Base-by-base conservation (phyloP, 23 tunicate genomes). In the Styela clava region DNA sequence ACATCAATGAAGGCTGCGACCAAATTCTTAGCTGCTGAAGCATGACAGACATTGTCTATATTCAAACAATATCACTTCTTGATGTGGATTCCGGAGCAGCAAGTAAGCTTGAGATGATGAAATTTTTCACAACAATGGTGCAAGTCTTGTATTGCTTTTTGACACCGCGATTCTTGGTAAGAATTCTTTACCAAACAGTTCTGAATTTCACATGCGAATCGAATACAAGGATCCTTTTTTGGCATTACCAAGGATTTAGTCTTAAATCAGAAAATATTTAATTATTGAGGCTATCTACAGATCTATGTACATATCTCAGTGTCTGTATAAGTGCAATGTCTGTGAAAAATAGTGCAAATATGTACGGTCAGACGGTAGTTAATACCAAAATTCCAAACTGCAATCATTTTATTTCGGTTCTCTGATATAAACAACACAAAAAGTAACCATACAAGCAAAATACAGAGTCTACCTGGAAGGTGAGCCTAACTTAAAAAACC, bases 131-230 rank as follows among this genome's bases (percentile, higher is more conserved):
- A 76, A 24, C 81, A 76, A 9, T 25, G 68, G 12, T 44, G 65
- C 1, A 76, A 29, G 65, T 56, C 28, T 44, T 76, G 62, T 36
- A 76, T 76, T 24, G 81, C 81, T 2, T 76, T 36, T 26, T 33
- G 33, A 1, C 81, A 76, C 68, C 37, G 35, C 12, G 81, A 76
- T 29, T 76, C 81, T 44, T 76, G 81, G 37, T 33, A 76, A 44
- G n/a, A 24, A 27, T 76, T 36, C 24, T 27, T 76, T 1, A 37
- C 81, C 19, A 76, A 2, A 56, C 81, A 76, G 65, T 5, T 29
- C 30, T 76, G 81, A 18, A 76, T 76, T 20, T 76, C 81, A 56
- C 81, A 76, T 33, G 81, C 81, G 26, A 35, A 76, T 19, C 37
- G 35, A 19, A 33, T 20, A 29, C 81, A 76, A 20, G 52, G 65